These are phyloP conservation scores for Typhlomys cinereus DNA, from an alignment of 2,113 vertebrate species.

Conservation along the genomic window DNA sequence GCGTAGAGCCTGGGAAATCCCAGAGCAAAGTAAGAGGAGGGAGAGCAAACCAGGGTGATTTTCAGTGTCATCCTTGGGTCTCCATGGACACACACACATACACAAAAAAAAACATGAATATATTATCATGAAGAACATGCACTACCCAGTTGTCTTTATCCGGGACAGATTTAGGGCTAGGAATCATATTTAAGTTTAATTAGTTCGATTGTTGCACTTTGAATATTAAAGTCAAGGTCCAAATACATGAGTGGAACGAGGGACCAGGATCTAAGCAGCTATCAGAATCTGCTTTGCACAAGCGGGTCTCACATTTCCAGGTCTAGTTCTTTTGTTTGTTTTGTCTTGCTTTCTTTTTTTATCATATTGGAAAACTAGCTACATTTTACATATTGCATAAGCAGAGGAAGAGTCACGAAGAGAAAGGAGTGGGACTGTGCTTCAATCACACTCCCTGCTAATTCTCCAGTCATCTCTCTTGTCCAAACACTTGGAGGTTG, in stretches of 20 bases:
- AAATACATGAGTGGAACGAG: not conserved
- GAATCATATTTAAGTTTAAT: conserved; percentile 29
- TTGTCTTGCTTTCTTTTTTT: not conserved
- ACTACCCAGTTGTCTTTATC: not conserved
- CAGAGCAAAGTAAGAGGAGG: too few relatives aligned
- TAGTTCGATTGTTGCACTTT: not conserved
- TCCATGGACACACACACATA: too few relatives aligned
- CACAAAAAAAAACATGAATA: too few relatives aligned
- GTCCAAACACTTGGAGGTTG: conserved; percentile 50
- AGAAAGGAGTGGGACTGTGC: not conserved
- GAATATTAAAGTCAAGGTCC: not conserved
- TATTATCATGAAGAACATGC: not conserved
- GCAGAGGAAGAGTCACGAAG: not conserved
- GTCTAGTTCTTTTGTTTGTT: not conserved
- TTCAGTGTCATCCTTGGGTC: too few relatives aligned
- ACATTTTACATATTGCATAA: not conserved
- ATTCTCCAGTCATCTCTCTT: not conserved
- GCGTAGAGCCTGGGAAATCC: too few relatives aligned
- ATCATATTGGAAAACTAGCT: not conserved
- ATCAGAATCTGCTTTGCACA: not conserved
- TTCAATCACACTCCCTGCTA: conserved; percentile 28
- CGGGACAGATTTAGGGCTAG: not conserved
- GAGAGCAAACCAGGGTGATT: too few relatives aligned
- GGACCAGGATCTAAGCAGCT: not conserved
- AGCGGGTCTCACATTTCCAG: not conserved